phyloP scores from a whole-genome alignment of 2,113 vertebrate genomes.

The Podarcis muralis region DNA sequence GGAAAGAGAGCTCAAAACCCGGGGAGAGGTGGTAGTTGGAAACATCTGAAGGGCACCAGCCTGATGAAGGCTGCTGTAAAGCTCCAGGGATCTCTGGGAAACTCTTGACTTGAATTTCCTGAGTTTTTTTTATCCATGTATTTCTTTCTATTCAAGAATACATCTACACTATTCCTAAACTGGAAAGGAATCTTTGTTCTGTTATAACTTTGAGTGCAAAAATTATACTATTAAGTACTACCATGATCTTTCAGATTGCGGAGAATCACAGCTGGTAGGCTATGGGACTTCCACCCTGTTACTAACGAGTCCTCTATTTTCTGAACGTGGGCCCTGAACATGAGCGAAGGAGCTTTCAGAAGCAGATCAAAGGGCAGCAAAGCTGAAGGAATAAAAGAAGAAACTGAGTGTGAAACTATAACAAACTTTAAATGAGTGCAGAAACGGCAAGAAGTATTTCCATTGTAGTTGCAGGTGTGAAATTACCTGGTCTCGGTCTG shows the following conservation, averaged over 20 bases:
- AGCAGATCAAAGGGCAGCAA: slow-evolving; percentile 63
- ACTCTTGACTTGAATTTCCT: not conserved
- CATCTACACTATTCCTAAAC: slow-evolving; percentile 6
- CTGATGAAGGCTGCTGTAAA: not conserved
- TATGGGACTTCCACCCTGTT: slow-evolving; percentile 56
- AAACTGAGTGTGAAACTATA: slow-evolving; percentile 20
- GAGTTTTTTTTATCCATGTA: not conserved
- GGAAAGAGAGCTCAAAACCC: no score
- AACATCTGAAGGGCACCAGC: not conserved
- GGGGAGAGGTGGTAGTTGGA: no score
- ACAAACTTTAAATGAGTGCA: not conserved
- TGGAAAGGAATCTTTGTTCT: slow-evolving; percentile 25
- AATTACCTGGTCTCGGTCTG: slow-evolving; percentile 81
- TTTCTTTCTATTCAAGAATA: slow-evolving; percentile 8
- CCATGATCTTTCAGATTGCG: slow-evolving; percentile 62
- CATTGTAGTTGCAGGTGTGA: not conserved
- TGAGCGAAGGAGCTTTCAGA: slow-evolving; percentile 53
- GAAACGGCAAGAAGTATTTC: accelerated
- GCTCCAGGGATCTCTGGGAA: not conserved
- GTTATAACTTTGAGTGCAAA: slow-evolving; percentile 21
- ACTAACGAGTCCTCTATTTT: slow-evolving; percentile 52
- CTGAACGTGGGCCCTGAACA: slow-evolving; percentile 43
- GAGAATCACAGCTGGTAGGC: slow-evolving; percentile 61
- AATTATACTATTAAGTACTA: slow-evolving; percentile 46
- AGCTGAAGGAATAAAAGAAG: slow-evolving; percentile 71